These are phyloP conservation scores for Phocoena phocoena DNA, from an alignment of 2,113 vertebrate genomes.

Conservation along the genomic window DNA sequence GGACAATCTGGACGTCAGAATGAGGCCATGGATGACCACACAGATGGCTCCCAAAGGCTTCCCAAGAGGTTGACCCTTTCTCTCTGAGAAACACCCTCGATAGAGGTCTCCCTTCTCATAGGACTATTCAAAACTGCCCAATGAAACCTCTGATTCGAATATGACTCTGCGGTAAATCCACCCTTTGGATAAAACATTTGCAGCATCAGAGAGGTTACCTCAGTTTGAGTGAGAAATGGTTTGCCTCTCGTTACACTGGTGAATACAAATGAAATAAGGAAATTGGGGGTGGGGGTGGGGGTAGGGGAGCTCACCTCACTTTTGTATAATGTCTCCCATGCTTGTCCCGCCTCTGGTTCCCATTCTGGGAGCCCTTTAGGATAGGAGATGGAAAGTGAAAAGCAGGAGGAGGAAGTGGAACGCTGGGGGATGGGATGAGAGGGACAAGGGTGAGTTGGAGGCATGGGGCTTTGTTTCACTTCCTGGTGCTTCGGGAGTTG, in stretches of 20 bases:
- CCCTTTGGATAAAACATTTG: conserved; percentile 28
- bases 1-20: conserved; percentile 65
- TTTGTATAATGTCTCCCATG: neutral
- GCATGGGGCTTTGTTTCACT: conserved; percentile 70
- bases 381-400: conserved; percentile 20
- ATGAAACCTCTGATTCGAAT: conserved; percentile 28
- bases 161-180: conserved; percentile 23
- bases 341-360: neutral
- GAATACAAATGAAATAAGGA: neutral
- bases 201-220: neutral
- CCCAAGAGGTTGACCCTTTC: conserved; percentile 32
- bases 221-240: neutral
- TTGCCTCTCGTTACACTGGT: neutral
- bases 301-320: neutral
- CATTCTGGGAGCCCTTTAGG: conserved; percentile 3
- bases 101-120: conserved; percentile 36
- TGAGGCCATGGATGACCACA: conserved; percentile 71
- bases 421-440: neutral
- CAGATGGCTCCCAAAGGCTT: conserved; percentile 15
- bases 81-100: conserved; percentile 36
- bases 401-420: conserved; percentile 54
- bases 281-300: neutral
- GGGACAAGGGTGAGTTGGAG: conserved; percentile 28
- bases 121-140: conserved; percentile 38
- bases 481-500: conserved; percentile 63